Evolutionary conservation across 2,888 invertebrate species (phyloP).

Genomic region (Eupithecia vulgata): DNA sequence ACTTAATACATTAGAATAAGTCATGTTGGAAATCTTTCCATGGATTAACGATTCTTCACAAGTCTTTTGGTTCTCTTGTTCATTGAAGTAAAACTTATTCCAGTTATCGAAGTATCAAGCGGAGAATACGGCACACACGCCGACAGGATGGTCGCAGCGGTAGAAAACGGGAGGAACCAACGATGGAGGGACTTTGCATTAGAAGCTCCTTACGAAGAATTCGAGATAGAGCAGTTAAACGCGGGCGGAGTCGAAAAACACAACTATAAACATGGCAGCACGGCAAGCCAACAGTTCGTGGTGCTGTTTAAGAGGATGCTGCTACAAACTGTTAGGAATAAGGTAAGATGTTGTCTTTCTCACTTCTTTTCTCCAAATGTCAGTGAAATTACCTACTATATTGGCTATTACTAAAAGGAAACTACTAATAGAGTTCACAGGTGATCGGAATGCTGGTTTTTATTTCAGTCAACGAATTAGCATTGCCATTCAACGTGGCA

Average conservation of each 20-base stretch:
- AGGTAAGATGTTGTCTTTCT: conserved; percentile 69
- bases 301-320: conserved; percentile 88
- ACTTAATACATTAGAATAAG: background rate
- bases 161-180: conserved; percentile 86
- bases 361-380: background rate
- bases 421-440: too few species aligned
- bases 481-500: too few species aligned
- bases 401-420: too few species aligned
- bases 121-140: conserved; percentile 90
- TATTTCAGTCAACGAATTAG: too few species aligned
- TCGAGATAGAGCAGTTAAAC: conserved; percentile 75
- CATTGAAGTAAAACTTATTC: conserved; percentile 41
- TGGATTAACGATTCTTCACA: background rate
- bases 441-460: too few species aligned
- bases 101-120: conserved; percentile 92
- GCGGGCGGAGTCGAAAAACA: conserved; percentile 75
- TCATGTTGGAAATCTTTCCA: background rate
- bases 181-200: conserved; percentile 77
- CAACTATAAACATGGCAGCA: conserved; percentile 82
- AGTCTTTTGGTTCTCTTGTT: background rate
- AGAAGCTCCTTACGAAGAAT: conserved; percentile 55
- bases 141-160: conserved; percentile 87
- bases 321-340: conserved; percentile 89
- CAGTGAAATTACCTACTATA: background rate
- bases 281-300: conserved; percentile 87